phyloP scores from a whole-genome alignment of 1,140 invertebrate genomes.

The Laodelphax striatellus region DNA sequence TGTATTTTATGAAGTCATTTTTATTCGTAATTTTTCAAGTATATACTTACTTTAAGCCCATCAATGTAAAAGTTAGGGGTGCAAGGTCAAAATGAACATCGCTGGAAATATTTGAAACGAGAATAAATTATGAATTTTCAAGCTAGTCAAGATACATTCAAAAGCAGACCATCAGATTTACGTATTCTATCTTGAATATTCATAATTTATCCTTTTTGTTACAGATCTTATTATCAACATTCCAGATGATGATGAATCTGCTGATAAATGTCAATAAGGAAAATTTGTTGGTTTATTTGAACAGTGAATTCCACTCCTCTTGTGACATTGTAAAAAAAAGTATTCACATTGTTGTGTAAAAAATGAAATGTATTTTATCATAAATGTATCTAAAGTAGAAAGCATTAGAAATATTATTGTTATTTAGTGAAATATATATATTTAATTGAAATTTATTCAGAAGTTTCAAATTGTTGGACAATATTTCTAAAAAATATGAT shows the following conservation, averaged over 20 bases:
- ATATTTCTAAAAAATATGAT: too few relatives aligned
- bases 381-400: too few relatives aligned
- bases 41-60: too few relatives aligned
- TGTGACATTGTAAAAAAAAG: not conserved
- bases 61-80: too few relatives aligned
- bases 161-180: not conserved
- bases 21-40: too few relatives aligned
- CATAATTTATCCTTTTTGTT: not conserved
- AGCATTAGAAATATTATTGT: too few relatives aligned
- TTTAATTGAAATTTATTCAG: too few relatives aligned
- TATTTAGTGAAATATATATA: too few relatives aligned
- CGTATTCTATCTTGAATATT: not conserved
- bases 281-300: not conserved
- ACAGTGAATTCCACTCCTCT: not conserved
- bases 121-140: not conserved
- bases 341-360: constrained; percentile 1
- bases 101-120: not conserved
- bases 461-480: too few relatives aligned
- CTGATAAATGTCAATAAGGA: too few relatives aligned
- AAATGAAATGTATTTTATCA: not conserved
- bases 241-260: not conserved
- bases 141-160: not conserved
- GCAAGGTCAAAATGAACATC: not conserved
- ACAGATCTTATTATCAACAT: not conserved
- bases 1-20: too few relatives aligned